phyloP scores from a whole-genome alignment of 2,888 invertebrate species.

The Hydrotaea cyrtoneurina region DNA sequence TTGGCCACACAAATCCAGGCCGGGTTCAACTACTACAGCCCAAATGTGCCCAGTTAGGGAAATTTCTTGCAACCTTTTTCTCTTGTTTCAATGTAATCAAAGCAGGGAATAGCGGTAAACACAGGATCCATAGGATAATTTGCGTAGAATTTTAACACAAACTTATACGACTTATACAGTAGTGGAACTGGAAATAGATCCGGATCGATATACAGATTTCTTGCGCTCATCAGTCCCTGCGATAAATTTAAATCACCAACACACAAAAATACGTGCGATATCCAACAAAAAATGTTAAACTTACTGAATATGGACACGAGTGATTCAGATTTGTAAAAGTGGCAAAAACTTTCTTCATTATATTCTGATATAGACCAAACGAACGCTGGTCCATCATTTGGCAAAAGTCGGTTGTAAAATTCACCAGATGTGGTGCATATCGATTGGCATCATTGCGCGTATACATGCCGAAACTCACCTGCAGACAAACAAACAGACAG shows the following conservation, averaged over 20 bases:
- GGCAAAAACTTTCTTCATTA: not conserved
- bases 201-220: not conserved
- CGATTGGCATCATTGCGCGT: conserved; percentile 27
- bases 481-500: not conserved
- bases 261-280: not conserved
- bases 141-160: not conserved
- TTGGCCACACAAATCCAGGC: no score
- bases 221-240: not conserved
- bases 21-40: no score
- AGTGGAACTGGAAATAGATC: not conserved
- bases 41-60: no score
- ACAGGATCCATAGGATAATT: not conserved
- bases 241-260: no score
- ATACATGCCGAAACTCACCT: conserved; percentile 19
- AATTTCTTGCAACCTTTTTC: no score
- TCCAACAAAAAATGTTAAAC: not conserved
- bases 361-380: not conserved
- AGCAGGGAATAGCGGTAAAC: not conserved
- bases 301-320: conserved; percentile 37
- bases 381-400: not conserved
- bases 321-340: conserved; percentile 37
- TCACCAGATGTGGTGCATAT: conserved; percentile 38
- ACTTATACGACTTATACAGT: not conserved
- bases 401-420: conserved; percentile 35
- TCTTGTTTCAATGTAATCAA: not conserved